Evolutionary conservation across 2,113 vertebrate genomes (phyloP).

Genomic region (Toxotes chatareus): DNA sequence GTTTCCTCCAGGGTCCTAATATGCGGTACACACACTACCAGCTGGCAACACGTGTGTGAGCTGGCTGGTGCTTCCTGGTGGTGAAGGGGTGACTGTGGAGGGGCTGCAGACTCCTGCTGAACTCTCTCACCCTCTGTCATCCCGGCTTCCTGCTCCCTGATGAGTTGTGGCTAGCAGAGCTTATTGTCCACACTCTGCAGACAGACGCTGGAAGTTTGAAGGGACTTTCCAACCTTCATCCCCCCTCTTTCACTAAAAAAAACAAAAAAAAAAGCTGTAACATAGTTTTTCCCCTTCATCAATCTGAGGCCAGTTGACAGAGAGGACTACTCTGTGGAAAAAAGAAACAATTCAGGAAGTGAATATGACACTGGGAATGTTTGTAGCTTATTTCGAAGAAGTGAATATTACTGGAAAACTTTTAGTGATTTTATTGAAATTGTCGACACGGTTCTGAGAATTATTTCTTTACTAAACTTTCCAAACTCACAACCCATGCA

Average conservation of each 20-base stretch:
- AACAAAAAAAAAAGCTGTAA: conserved; percentile 1
- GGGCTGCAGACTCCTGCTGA: conserved; percentile 59
- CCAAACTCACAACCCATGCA: background rate
- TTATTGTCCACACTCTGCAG: conserved; percentile 53
- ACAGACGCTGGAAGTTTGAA: conserved; percentile 69
- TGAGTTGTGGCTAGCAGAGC: conserved; percentile 58
- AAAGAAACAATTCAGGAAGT: background rate
- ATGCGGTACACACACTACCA: conserved; percentile 18
- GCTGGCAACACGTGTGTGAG: conserved; percentile 37
- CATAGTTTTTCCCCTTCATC: background rate
- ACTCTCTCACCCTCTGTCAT: conserved; percentile 75
- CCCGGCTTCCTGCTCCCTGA: conserved; percentile 68
- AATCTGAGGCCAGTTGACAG: background rate
- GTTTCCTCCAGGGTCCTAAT: conserved; percentile 73
- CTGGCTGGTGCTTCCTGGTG: conserved; percentile 61
- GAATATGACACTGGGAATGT: background rate
- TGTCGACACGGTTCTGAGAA: background rate
- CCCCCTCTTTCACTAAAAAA: background rate
- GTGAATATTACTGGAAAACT: background rate
- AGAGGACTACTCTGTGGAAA: no score
- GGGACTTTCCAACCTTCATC: conserved; percentile 72
- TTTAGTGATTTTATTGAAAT: background rate
- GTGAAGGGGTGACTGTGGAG: background rate
- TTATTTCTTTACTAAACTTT: background rate
- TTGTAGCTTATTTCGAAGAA: background rate